Percentiles rank a stretch among this genome's conserved stretches.
phyloP scores from a whole-genome alignment of 2,113 vertebrate genomes.

The Strigops habroptila region DNA sequence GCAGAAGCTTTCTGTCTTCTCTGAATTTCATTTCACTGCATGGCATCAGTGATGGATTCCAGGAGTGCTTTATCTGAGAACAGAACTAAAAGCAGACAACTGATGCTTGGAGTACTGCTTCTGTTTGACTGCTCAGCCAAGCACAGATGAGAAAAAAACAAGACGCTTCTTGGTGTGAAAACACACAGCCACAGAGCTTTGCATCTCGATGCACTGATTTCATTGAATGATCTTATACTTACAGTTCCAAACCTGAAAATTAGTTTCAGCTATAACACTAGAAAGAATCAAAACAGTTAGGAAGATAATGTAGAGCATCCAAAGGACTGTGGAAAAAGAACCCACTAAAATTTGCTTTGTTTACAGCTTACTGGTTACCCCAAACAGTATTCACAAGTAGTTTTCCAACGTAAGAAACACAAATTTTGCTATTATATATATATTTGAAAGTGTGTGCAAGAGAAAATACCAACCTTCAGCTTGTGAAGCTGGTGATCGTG shows the following conservation, averaged over 20 bases:
- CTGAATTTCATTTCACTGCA: neutral
- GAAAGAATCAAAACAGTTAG: neutral
- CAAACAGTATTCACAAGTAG: neutral
- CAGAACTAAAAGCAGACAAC: neutral
- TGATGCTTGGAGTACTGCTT: neutral
- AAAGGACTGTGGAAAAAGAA: neutral
- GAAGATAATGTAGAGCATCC: neutral
- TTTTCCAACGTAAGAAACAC: neutral
- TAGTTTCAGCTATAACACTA: neutral
- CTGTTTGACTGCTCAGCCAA: neutral
- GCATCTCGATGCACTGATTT: neutral
- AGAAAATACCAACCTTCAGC: conserved; percentile 81
- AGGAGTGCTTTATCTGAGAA: neutral
- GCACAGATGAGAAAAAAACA: neutral
- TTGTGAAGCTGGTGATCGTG: conserved; percentile 93
- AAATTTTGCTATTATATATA: neutral
- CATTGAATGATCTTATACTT: neutral
- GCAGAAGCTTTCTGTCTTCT: neutral
- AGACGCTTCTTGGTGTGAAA: neutral
- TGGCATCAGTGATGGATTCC: neutral
- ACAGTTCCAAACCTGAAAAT: neutral
- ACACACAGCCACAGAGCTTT: neutral
- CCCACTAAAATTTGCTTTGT: neutral
- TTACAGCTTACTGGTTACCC: neutral
- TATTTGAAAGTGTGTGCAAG: neutral